Percentiles rank a stretch among this genome's conserved stretches.
Evolutionary conservation across 1,140 invertebrate species (phyloP).

Genomic region (Polyergus mexicanus): DNA sequence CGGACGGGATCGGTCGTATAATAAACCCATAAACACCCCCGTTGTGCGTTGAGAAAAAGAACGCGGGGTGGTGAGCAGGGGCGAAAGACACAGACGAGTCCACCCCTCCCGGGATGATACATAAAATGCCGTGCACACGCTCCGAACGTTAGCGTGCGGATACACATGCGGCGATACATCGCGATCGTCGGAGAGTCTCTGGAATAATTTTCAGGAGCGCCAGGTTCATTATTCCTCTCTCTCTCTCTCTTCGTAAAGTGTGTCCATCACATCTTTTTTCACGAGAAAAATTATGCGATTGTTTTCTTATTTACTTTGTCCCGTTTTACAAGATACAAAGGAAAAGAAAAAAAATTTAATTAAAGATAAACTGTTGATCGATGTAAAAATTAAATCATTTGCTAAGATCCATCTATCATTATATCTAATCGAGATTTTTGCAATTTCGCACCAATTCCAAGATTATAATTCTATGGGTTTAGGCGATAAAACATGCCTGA

Average conservation of each 20-base stretch:
- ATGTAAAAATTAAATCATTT: neutral
- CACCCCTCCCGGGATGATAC: constrained; percentile 74
- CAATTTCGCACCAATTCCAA: neutral
- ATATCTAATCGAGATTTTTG: neutral
- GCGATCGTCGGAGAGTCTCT: constrained; percentile 53
- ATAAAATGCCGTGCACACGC: constrained; percentile 80
- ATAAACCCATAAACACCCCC: constrained; percentile 87
- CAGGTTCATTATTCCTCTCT: constrained; percentile 9
- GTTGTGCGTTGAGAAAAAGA: constrained; percentile 34
- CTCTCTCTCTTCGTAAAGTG: neutral
- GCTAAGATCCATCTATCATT: neutral
- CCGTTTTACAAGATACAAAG: neutral
- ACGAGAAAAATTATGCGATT: neutral
- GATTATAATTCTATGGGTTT: neutral
- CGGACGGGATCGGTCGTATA: constrained; percentile 82
- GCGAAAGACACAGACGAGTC: constrained; percentile 68
- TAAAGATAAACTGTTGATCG: neutral
- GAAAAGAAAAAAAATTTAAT: neutral
- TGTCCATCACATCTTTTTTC: neutral
- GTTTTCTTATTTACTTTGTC: neutral
- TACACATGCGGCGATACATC: constrained; percentile 49
- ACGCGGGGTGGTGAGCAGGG: constrained; percentile 51
- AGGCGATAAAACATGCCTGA: neutral
- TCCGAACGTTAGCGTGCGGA: constrained; percentile 47
- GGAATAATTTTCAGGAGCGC: constrained; percentile 71